These are phyloP conservation scores for Agrochola lota DNA, from an alignment of 2,888 invertebrate species.

Conservation along the genomic window DNA sequence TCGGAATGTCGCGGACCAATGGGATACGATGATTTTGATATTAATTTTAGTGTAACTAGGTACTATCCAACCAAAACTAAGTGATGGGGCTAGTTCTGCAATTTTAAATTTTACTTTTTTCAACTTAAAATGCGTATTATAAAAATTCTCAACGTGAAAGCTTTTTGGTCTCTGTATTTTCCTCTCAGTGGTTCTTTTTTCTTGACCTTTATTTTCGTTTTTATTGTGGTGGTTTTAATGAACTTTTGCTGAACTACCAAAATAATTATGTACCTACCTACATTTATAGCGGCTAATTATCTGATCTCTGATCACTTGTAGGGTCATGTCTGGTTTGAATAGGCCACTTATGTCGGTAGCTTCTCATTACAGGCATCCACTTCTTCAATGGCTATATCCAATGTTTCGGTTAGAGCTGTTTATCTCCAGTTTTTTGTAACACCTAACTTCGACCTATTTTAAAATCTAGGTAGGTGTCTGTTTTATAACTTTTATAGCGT, in stretches of 20 bases:
- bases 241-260: neutral
- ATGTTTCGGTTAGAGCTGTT: neutral
- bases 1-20: constrained; percentile 41
- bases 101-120: neutral
- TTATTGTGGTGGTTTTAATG: neutral
- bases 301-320: too few relatives aligned
- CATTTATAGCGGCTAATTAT: neutral
- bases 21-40: neutral
- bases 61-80: neutral
- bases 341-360: neutral
- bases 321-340: neutral
- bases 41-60: neutral
- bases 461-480: neutral
- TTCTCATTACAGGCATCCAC: neutral
- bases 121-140: neutral
- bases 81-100: neutral
- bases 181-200: neutral
- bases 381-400: neutral
- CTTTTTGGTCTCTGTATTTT: neutral
- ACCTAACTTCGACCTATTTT: neutral
- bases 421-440: neutral
- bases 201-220: neutral
- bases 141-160: neutral
- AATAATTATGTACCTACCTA: neutral
- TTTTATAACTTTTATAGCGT: neutral